phyloP scores from a whole-genome alignment of 2,888 invertebrate genomes.

The Rhorus exstirpatorius region DNA sequence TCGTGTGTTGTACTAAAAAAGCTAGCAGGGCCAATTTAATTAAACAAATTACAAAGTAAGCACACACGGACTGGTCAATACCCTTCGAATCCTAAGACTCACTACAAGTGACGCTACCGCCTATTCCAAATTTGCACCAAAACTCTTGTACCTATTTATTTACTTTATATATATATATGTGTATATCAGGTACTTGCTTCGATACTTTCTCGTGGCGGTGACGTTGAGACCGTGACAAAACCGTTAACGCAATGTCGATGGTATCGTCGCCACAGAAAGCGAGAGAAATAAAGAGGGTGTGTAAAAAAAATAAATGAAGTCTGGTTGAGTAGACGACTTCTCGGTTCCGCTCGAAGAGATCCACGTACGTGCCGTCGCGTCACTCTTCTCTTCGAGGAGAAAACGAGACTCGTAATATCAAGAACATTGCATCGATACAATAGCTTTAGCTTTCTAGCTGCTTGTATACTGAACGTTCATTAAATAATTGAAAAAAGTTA shows the following conservation, averaged over 20 bases:
- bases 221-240: conserved; percentile 76
- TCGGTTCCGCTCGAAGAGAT: conserved; percentile 55
- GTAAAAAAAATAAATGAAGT: conserved; percentile 27
- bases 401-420: conserved; percentile 45
- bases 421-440: conserved; percentile 30
- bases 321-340: conserved; percentile 38
- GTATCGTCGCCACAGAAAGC: conserved; percentile 38
- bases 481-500: neutral
- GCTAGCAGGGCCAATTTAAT: no score
- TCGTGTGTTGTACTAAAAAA: no score
- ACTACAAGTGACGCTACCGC: no score
- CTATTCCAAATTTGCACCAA: neutral
- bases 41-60: no score
- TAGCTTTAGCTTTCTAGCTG: neutral
- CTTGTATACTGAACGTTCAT: neutral
- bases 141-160: no score
- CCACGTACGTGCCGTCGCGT: conserved; percentile 46
- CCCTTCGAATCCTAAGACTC: no score
- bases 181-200: conserved; percentile 31
- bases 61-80: no score
- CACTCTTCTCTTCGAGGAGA: conserved; percentile 56
- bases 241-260: conserved; percentile 71
- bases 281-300: conserved; percentile 12
- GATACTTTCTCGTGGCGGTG: conserved; percentile 41
- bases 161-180: conserved; percentile 14